phyloP scores from a whole-genome alignment of 2,797 vertebrate genomes.

The Numenius phaeopus region DNA sequence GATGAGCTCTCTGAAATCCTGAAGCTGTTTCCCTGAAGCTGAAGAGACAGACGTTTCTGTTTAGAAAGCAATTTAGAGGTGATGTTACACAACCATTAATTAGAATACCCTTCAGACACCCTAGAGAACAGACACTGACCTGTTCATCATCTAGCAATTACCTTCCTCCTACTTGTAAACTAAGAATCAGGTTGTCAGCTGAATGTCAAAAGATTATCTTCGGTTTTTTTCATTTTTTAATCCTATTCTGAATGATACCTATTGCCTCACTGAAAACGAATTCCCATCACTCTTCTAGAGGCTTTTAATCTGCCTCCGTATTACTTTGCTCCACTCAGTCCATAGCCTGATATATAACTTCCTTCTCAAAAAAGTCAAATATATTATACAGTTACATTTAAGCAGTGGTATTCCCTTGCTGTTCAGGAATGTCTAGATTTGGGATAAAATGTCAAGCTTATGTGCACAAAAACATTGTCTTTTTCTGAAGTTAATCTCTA shows the following conservation, averaged over 20 bases:
- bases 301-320: neutral
- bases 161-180: neutral
- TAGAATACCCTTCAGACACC: neutral
- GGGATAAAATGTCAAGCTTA: neutral
- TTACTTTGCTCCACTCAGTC: neutral
- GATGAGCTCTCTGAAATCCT: neutral
- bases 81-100: neutral
- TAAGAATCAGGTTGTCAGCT: neutral
- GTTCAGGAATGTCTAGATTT: neutral
- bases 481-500: neutral
- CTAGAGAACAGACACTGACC: neutral
- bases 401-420: neutral
- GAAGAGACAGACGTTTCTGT: neutral
- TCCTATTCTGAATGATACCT: neutral
- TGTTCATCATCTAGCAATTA: neutral
- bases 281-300: neutral
- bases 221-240: neutral
- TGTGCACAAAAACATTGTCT: neutral
- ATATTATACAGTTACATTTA: neutral
- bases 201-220: neutral
- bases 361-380: neutral
- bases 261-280: neutral
- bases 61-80: slow-evolving; percentile 1
- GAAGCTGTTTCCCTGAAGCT: neutral
- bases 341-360: neutral